Evolutionary conservation across 2,797 vertebrate genomes (phyloP).

Genomic region (Argentina silus): DNA sequence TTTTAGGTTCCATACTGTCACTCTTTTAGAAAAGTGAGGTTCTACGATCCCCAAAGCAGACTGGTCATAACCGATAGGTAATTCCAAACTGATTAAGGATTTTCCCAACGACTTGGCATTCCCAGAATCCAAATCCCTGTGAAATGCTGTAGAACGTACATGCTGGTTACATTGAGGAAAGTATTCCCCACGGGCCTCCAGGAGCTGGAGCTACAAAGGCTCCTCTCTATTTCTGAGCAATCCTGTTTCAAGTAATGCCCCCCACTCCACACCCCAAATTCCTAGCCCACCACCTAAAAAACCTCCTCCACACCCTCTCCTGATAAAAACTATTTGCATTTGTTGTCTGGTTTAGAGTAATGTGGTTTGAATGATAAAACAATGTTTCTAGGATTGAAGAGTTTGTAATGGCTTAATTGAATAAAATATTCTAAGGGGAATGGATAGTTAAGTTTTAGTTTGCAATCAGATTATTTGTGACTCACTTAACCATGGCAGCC

Average conservation of each 20-base stretch:
- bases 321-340: not conserved
- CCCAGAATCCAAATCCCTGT: slow-evolving; percentile 79
- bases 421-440: not conserved
- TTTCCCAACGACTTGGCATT: slow-evolving; percentile 72
- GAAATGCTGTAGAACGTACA: slow-evolving; percentile 74
- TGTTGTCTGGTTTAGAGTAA: not conserved
- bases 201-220: slow-evolving; percentile 59
- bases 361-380: not conserved
- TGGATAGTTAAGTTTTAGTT: not conserved
- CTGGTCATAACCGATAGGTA: slow-evolving; percentile 65
- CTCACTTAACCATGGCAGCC: not conserved
- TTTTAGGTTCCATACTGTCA: slow-evolving; percentile 67
- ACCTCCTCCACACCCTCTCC: not conserved
- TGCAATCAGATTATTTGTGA: not conserved
- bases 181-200: slow-evolving; percentile 66
- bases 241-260: slow-evolving; percentile 54
- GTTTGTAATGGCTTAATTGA: slow-evolving; percentile 7
- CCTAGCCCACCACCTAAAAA: slow-evolving; percentile 40
- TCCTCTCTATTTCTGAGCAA: slow-evolving; percentile 65
- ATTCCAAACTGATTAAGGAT: slow-evolving; percentile 78
- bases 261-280: slow-evolving; percentile 55
- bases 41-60: slow-evolving; percentile 52
- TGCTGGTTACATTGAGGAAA: slow-evolving; percentile 51
- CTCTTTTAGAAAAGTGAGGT: slow-evolving; percentile 53
- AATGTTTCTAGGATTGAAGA: not conserved